phyloP scores from a whole-genome alignment of 2,888 invertebrate genomes.

The Lasioglossum morio region DNA sequence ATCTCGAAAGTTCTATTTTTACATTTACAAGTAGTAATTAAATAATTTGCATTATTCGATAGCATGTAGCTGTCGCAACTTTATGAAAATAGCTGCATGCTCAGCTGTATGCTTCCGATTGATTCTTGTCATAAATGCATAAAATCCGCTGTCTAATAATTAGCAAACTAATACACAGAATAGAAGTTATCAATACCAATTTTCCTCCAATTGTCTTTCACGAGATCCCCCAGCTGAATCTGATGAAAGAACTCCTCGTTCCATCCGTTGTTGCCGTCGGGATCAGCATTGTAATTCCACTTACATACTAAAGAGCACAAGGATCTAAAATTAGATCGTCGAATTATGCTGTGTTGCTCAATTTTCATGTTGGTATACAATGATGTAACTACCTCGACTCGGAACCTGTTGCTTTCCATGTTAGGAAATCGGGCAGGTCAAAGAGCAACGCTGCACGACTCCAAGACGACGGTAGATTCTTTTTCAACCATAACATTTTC shows the following conservation, averaged over 20 bases:
- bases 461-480: constrained; percentile 89
- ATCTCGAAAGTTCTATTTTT: too few relatives aligned
- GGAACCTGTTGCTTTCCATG: constrained; percentile 95
- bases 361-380: constrained; percentile 5
- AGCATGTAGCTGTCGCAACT: too few relatives aligned
- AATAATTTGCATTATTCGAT: too few relatives aligned
- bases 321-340: constrained; percentile 87
- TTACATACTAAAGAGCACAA: constrained; percentile 97
- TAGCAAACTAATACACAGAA: background rate
- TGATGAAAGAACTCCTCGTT: constrained; percentile 89
- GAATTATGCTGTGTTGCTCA: background rate
- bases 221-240: constrained; percentile 92
- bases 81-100: too few relatives aligned
- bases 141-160: background rate
- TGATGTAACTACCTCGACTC: constrained; percentile 86
- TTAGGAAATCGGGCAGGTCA: constrained; percentile 96
- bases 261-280: constrained; percentile 89
- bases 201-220: constrained; percentile 88
- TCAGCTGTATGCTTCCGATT: too few relatives aligned
- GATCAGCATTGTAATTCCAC: constrained; percentile 94
- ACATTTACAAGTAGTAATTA: too few relatives aligned
- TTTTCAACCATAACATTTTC: constrained; percentile 96
- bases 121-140: too few relatives aligned
- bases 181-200: constrained; percentile 86
- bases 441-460: constrained; percentile 91